These are phyloP conservation scores for Oppia nitens DNA, from an alignment of 1,140 invertebrate genomes.

Conservation along the genomic window DNA sequence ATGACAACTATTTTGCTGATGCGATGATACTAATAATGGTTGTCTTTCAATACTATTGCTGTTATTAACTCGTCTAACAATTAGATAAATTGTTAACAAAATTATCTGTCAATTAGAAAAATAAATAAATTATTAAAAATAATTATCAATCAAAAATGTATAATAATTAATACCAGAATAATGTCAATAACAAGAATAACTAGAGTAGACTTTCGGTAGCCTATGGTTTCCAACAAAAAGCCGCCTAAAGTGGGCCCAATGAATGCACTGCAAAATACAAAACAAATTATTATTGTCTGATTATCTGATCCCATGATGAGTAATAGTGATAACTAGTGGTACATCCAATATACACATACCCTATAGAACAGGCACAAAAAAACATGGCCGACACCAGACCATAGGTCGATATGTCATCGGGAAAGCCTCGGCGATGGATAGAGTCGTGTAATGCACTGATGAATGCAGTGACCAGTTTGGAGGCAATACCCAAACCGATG, in stretches of 20 bases:
- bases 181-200: slow-evolving; percentile 14
- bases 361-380: slow-evolving; percentile 66
- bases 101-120: not conserved
- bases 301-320: too few relatives aligned
- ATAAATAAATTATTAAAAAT: not conserved
- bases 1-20: too few relatives aligned
- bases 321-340: not conserved
- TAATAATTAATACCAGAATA: slow-evolving; percentile 10
- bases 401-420: slow-evolving; percentile 61
- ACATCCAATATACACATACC: slow-evolving; percentile 23
- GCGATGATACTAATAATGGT: too few relatives aligned
- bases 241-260: slow-evolving; percentile 20
- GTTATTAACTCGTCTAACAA: not conserved
- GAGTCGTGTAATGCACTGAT: slow-evolving; percentile 55
- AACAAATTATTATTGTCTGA: too few relatives aligned
- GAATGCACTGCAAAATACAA: slow-evolving; percentile 12
- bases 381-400: slow-evolving; percentile 64
- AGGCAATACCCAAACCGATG: slow-evolving; percentile 60
- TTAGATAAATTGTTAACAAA: not conserved
- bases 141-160: too few relatives aligned
- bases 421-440: slow-evolving; percentile 48
- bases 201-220: slow-evolving; percentile 13
- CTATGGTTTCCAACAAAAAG: slow-evolving; percentile 15
- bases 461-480: slow-evolving; percentile 59
- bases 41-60: not conserved